A percentile compares a stretch with the other conserved stretches of the same genome.
Evolutionary conservation across 2,113 vertebrate genomes (phyloP).

Genomic region (Eudyptes chrysolophus): DNA sequence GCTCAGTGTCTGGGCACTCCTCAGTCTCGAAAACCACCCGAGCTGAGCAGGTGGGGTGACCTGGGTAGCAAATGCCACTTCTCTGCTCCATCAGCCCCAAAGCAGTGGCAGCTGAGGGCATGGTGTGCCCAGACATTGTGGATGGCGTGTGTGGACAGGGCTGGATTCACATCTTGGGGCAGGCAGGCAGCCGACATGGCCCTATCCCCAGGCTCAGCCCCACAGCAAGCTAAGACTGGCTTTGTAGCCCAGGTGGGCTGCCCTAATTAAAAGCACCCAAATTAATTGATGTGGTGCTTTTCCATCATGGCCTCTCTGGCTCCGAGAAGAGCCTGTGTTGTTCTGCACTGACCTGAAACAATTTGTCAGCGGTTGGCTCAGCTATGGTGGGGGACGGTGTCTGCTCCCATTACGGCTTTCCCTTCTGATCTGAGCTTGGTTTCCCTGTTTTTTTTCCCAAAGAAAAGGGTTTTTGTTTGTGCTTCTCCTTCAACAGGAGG

Average conservation of each 20-base stretch:
- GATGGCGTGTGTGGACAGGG: accelerated
- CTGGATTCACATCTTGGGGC: not conserved
- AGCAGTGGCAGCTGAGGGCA: not conserved
- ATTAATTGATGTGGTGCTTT: not conserved
- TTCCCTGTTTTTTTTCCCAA: not conserved
- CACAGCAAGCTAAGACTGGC: accelerated
- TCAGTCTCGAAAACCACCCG: accelerated
- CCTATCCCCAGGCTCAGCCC: not conserved
- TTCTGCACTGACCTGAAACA: constrained; percentile 33
- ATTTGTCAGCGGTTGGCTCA: not conserved
- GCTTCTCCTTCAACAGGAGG: not conserved
- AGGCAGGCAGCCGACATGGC: not conserved
- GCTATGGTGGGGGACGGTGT: accelerated
- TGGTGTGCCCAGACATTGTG: accelerated
- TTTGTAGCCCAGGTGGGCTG: not conserved
- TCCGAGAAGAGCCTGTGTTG: not conserved
- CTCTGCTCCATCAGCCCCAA: not conserved
- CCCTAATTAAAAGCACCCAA: not conserved
- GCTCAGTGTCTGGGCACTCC: accelerated
- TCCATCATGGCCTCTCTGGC: not conserved
- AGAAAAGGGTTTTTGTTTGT: not conserved
- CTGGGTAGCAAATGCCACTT: not conserved
- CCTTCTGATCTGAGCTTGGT: not conserved
- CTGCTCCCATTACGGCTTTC: not conserved
- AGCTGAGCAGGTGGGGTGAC: not conserved